phyloP scores from a whole-genome alignment of 2,113 vertebrate species.

The Cnemophilus loriae region DNA sequence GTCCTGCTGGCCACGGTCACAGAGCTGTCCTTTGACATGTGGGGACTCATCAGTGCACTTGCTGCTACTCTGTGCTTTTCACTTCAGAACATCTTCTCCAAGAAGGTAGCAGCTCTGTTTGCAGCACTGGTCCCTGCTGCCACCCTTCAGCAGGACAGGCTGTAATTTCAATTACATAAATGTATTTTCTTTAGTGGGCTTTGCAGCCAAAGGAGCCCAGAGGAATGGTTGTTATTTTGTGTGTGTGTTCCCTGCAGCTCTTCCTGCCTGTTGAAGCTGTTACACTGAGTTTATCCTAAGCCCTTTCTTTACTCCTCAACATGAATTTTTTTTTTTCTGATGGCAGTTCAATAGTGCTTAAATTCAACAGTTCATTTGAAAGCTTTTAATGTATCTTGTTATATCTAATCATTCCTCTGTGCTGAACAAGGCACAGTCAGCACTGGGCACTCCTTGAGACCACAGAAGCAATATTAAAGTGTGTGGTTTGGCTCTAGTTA shows the following conservation, averaged over 20 bases:
- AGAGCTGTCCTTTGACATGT: conserved; percentile 91
- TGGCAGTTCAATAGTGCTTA: neutral
- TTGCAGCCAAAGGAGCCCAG: neutral
- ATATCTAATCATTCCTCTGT: neutral
- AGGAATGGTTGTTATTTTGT: neutral
- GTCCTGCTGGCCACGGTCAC: conserved; percentile 93
- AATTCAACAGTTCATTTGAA: neutral
- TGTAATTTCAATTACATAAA: neutral
- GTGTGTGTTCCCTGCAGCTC: neutral
- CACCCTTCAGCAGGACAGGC: neutral
- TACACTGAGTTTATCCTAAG: neutral
- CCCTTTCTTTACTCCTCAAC: neutral
- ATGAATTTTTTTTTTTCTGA: no score
- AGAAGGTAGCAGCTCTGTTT: conserved; percentile 79
- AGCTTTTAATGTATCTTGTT: neutral
- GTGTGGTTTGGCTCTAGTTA: neutral
- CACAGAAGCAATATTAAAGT: neutral
- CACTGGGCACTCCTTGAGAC: neutral
- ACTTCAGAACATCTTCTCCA: conserved; percentile 98
- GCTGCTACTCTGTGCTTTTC: conserved; percentile 97
- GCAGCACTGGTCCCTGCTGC: fast-evolving
- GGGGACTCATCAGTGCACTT: conserved; percentile 92
- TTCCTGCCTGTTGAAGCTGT: neutral
- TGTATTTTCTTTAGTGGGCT: neutral
- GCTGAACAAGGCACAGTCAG: neutral